Base-by-base conservation (phyloP, 2,797 vertebrate genomes). In the Bradypodion pumilum region DNA sequence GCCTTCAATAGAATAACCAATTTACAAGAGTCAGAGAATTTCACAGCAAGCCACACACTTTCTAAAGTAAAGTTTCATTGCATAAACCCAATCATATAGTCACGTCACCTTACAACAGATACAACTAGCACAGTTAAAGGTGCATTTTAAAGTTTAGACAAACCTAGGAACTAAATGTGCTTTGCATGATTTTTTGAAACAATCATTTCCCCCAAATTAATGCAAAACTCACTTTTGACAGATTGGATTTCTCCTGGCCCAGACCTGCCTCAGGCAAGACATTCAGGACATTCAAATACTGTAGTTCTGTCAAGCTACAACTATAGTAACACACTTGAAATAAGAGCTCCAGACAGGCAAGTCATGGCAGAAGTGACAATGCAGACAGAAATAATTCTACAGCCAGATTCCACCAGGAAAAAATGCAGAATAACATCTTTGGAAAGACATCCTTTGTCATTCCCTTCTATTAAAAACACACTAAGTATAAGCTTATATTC, bases 71-170 rank as follows among this genome's bases (percentile, higher is more conserved):
- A 95, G 92, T 93, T 95, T 96, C 96, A 97, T 95, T 97, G 93
- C 96, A 95, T 95, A 95, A 94, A 96, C 97, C 95, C 96, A 96
- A 95, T 96, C 96, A 95, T 96, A 96, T 96, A 95, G 94, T 96
- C 95, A 91, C 93, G 97, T 98, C 97, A 97, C 97, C 98, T 97
- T 97, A 97, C 97, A 98, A 97, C 97, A 98, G 96, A 97, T 97
- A 97, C 97, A 97, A 97, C 96, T 93, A 70, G 95, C 89, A 90
- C 91, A 89, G 86, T 94, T 93, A 92, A 92, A 93, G 89, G 42
- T 89, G 80, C 82, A 66, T 16, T 84, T 84, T 81, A 90, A 93
- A 94, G 94, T 94, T 95, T 91, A 91, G 15, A 83, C 91, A 93
- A 95, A 92, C 93, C 96, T 95, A 94, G 91, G 95, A 95, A 89